A percentile compares a stretch with the other conserved stretches of the same genome.
Evolutionary conservation across 2,797 vertebrate species (phyloP).

Genomic region (Microctenopoma steveboyesi): DNA sequence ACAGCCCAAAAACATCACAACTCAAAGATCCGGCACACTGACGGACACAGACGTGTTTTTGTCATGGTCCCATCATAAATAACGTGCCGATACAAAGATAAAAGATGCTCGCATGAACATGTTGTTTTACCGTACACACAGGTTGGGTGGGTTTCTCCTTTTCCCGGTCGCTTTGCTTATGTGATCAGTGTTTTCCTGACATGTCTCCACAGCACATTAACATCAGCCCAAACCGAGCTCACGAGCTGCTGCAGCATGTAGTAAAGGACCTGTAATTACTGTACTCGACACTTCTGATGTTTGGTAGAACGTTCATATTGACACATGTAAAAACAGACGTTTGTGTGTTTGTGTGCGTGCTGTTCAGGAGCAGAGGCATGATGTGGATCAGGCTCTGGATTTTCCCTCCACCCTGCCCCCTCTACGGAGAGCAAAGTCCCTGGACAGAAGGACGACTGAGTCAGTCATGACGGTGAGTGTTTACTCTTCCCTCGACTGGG

Average conservation of each 20-base stretch:
- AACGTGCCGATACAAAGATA: neutral
- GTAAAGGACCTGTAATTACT: neutral
- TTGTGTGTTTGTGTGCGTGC: constrained; percentile 4
- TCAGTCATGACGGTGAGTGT: constrained; percentile 87
- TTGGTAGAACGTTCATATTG: neutral
- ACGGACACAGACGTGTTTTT: neutral
- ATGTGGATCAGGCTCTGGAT: constrained; percentile 68
- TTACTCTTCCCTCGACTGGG: neutral
- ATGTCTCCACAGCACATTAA: constrained; percentile 20
- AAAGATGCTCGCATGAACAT: neutral
- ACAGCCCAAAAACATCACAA: constrained; percentile 1
- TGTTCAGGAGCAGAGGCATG: constrained; percentile 75
- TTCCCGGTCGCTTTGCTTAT: constrained; percentile 1
- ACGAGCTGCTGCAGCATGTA: neutral
- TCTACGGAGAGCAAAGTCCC: constrained; percentile 86
- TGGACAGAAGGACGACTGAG: constrained; percentile 87
- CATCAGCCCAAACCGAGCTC: neutral
- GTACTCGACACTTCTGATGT: neutral
- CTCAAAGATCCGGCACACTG: neutral
- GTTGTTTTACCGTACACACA: neutral
- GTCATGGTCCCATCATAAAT: neutral
- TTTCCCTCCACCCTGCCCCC: constrained; percentile 83
- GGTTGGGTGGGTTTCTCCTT: constrained; percentile 9
- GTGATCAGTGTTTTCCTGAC: too few relatives aligned
- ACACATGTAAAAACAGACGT: neutral